These are phyloP conservation scores for Magallana nippona DNA, from an alignment of 2,888 invertebrate species.

Conservation along the genomic window DNA sequence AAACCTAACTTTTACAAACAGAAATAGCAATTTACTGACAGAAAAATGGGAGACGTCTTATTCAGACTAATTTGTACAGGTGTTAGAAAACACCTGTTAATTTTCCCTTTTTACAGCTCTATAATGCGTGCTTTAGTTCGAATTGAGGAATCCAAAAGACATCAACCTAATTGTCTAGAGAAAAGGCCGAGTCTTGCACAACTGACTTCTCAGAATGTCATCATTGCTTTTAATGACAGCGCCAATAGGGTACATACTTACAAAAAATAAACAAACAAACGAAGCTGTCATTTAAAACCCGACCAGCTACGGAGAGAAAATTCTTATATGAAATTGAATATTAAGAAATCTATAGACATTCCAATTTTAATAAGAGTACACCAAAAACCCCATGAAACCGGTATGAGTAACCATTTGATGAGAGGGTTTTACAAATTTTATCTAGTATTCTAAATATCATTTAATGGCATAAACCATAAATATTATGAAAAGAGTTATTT, in stretches of 20 bases:
- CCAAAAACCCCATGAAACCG: too few species aligned
- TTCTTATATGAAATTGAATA: too few species aligned
- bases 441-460: too few species aligned
- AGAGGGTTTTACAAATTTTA: too few species aligned
- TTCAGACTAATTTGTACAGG: constrained; percentile 17
- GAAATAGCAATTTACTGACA: constrained; percentile 33
- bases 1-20: neutral
- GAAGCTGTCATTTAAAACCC: too few species aligned
- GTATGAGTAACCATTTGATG: too few species aligned
- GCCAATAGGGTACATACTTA: neutral
- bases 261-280: too few species aligned
- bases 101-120: neutral
- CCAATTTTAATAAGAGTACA: too few species aligned
- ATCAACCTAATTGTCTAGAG: neutral
- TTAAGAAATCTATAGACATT: too few species aligned
- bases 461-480: too few species aligned
- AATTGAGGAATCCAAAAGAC: constrained; percentile 3
- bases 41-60: constrained; percentile 5
- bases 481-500: too few species aligned
- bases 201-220: neutral
- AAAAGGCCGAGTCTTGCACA: neutral
- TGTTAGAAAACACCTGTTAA: constrained; percentile 29
- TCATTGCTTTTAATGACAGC: neutral
- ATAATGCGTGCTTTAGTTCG: neutral
- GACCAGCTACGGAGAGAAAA: too few species aligned